Conservation (phyloP, 2,797 vertebrate genomes). For the Pogoniulus pusillus region DNA sequence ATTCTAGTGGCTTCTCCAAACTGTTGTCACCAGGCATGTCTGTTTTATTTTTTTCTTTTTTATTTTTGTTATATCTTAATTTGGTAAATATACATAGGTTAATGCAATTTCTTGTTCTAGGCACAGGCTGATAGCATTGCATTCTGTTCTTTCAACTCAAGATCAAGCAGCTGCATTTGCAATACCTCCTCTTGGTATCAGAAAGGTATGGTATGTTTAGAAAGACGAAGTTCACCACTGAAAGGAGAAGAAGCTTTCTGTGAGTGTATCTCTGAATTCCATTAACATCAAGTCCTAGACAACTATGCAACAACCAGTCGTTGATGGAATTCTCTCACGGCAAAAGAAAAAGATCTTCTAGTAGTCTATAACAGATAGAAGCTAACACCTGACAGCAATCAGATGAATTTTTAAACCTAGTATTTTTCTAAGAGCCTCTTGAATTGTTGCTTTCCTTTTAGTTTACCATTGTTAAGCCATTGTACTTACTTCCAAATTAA, state of each 20-base stretch:
- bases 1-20: background rate
- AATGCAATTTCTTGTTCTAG: constrained; percentile 70
- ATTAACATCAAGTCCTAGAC: background rate
- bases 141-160: constrained; percentile 94
- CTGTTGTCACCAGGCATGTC: background rate
- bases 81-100: background rate
- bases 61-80: background rate
- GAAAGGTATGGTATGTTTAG: constrained; percentile 84
- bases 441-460: background rate
- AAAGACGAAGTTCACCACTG: background rate
- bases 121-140: constrained; percentile 89
- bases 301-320: background rate
- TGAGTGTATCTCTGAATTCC: background rate
- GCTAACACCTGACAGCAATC: background rate
- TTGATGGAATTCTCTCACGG: background rate
- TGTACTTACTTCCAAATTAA: background rate
- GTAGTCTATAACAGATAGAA: background rate
- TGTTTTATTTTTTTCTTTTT: background rate
- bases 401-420: background rate
- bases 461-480: background rate
- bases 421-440: background rate
- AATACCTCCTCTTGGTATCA: constrained; percentile 87
- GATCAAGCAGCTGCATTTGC: constrained; percentile 94
- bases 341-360: background rate
- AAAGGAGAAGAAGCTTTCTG: background rate